These are phyloP conservation scores for Smutsia gigantea DNA, from an alignment of 2,797 vertebrate genomes.

Conservation along the genomic window DNA sequence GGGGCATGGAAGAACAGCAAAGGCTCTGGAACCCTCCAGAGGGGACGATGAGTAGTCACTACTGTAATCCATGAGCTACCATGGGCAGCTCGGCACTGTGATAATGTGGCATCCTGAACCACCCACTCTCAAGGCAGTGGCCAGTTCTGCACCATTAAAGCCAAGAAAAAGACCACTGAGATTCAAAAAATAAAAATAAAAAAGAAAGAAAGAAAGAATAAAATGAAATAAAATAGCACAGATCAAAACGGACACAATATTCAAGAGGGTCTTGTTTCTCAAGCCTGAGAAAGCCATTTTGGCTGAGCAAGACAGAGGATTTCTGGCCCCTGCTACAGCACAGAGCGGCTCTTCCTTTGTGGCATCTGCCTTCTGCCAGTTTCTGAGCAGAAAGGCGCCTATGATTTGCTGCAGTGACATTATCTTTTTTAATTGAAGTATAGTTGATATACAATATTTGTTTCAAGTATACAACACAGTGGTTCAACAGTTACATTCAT, in stretches of 20 bases:
- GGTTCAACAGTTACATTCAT: no score
- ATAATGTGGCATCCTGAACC: background rate
- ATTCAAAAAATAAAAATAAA: background rate
- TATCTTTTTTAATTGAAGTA: background rate
- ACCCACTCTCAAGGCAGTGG: background rate
- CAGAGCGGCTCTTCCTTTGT: background rate
- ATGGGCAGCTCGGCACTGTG: background rate
- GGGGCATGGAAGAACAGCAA: background rate
- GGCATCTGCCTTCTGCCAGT: background rate
- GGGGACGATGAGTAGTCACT: background rate
- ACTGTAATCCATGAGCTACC: no score
- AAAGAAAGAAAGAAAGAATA: background rate
- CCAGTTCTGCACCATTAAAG: background rate
- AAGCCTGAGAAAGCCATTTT: background rate
- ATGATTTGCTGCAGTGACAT: background rate
- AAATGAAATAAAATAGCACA: background rate
- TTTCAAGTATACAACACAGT: no score
- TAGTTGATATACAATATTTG: no score
- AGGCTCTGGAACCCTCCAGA: background rate
- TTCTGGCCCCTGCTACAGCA: background rate
- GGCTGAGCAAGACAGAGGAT: background rate
- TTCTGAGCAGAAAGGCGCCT: background rate
- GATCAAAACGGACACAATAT: background rate
- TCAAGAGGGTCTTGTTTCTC: background rate
- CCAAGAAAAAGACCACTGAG: background rate